Conservation (phyloP, 64 coral and sea anemone genomes). For the Trachythela sp. region DNA sequence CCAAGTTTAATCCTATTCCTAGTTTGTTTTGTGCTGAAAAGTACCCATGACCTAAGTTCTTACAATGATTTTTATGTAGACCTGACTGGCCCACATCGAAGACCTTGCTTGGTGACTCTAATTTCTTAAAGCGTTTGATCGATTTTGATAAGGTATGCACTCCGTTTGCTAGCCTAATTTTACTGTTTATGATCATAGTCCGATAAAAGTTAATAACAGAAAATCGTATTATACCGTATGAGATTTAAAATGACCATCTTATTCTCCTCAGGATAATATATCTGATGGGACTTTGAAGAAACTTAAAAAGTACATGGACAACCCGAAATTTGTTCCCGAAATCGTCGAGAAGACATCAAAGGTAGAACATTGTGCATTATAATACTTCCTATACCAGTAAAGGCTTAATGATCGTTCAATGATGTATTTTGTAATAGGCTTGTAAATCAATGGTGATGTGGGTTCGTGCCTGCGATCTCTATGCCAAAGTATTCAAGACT, state of each 20-base stretch:
- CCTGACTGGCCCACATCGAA: constrained; percentile 99
- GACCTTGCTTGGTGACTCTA: constrained; percentile 66
- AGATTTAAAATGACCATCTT: background rate
- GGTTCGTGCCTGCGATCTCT: constrained; percentile 90
- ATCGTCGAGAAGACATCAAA: constrained; percentile 94
- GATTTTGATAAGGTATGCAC: constrained; percentile 78
- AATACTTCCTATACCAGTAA: background rate
- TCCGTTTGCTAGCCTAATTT: background rate
- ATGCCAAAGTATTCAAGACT: constrained; percentile 78
- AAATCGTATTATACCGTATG: background rate
- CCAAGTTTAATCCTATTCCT: too few species aligned
- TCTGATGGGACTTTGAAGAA: constrained; percentile 72
- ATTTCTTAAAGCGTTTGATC: constrained; percentile 87
- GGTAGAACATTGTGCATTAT: constrained; percentile 33
- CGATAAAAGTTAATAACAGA: background rate
- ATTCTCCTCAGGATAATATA: constrained; percentile 67
- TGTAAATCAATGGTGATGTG: constrained; percentile 98
- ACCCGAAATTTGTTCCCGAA: constrained; percentile 88
- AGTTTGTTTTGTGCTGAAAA: too few species aligned
- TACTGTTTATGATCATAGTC: background rate
- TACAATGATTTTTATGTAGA: constrained; percentile 24
- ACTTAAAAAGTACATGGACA: constrained; percentile 96
- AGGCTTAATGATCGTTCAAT: too few species aligned
- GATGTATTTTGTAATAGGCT: constrained; percentile 44
- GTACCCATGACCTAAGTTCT: too few species aligned